Evolutionary conservation across 2,113 vertebrate species (phyloP), one percentile per base, ranked within the genome.

Genomic region (Petroica traversi): DNA sequence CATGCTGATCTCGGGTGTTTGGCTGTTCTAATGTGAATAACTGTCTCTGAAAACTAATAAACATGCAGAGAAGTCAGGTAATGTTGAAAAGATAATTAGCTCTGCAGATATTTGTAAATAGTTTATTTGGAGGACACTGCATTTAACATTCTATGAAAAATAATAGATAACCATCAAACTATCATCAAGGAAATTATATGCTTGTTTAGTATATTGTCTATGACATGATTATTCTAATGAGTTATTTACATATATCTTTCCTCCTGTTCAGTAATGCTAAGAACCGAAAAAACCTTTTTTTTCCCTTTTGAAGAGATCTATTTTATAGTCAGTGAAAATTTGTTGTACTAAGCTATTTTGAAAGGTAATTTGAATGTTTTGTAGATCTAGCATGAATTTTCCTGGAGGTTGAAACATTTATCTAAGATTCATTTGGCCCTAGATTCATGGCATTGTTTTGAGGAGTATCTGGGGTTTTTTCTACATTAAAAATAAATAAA

Each of bases 401-500:
- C 22, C 17, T 34, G 31, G 5, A 89, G n/a, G 5, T 15, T 93
- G 59, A 66, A 14, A 11, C 8, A 52, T 61, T 67, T 79, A 11
- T 28, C 10, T 38, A 28, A 12, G 6, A n/a, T 46, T 6, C 43
- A 2, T 62, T 38, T 40, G 26, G 4, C 18, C 5, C 5, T 63
- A 45, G 12, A 48, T 72, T 92, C 3, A 46, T 25, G 3, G 1
- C 25, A 4, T 1, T 66, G 1, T 43, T 85, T 34, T 36, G 28
- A 69, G 38, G 45, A 69, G n/a, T 61, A 77, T 72, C 61, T 58
- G 3, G 3, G 2, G 0, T 1, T 29, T 55, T 33, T 57, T 11
- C 11, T 31, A 8, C 5, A 19, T 26, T 11, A 11, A 69, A 48
- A n/a, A 18, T 26, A 15, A 11, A 3, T 2, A 0, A 19, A 29